Base-by-base conservation (phyloP, 2,113 vertebrate genomes). In the Ariopsis seemanni region DNA sequence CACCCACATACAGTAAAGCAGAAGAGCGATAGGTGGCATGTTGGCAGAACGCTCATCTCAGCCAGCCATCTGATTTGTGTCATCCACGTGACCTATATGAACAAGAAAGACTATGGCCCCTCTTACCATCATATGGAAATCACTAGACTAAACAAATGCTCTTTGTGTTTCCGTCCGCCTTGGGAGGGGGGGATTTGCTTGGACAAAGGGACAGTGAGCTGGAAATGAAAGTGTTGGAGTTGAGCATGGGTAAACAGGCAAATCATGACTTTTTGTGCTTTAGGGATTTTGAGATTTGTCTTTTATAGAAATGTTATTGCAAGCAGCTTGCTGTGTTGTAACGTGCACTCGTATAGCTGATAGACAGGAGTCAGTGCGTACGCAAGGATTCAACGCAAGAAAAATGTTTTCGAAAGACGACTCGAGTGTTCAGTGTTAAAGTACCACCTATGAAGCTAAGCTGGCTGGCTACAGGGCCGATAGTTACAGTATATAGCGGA, bases 91-190 rank as follows among this genome's bases (percentile, higher is more conserved):
- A 75, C 52, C 75, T 74, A 82, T 78, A 62, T 74, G 79, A 81
- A 50, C 71, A 77, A 62, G 69, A 84, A 55, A 27, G 57, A 57
- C 34, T 20, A 53, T 78, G 86, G 15, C 60, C 81, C 71, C 55
- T 79, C 48, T 83, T 62, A 77, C 42, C 50, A 60, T 87, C 81
- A 77, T 87, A 87, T 87, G 86, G 86, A 87, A 87, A 87, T 87
- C 48, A 11, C 60, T 48, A 83, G 81, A 87, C 82, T 84, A 87
- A 83, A 87, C 86, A 87, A 87, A 87, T 87, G 71, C 72, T 77
- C 75, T 83, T 87, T 87, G 86, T 86, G 27, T 84, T 78, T 86
- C 27, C 17, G 34, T 83, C 86, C 57, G 81, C 69, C 48, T 55
- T 65, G 86, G 20, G 67, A 58, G 6, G 34, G 65, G 14, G 50